Evolutionary conservation across 1,140 invertebrate genomes (phyloP).

Genomic region (Drusus annulatus): DNA sequence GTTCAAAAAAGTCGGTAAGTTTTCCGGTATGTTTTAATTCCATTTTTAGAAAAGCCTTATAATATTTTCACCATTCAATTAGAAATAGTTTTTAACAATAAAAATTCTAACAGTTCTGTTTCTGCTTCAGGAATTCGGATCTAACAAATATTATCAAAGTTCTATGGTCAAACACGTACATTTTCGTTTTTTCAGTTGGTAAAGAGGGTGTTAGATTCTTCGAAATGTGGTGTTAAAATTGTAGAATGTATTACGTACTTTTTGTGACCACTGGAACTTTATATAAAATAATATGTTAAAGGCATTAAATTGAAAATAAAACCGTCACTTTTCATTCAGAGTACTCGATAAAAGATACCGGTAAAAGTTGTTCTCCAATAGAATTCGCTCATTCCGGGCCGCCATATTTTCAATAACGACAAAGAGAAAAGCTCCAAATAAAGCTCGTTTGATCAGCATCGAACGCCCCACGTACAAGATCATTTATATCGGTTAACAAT

Average conservation of each 20-base stretch:
- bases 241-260: background rate
- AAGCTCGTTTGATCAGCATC: constrained; percentile 29
- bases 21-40: no score
- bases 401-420: constrained; percentile 30
- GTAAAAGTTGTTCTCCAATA: background rate
- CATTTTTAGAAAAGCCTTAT: no score
- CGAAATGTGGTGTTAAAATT: no score
- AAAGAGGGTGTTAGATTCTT: no score
- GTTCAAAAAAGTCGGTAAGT: no score
- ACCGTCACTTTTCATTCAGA: constrained; percentile 11
- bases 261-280: background rate
- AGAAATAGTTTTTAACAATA: no score
- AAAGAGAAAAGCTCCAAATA: constrained; percentile 29
- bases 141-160: no score
- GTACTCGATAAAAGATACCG: background rate
- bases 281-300: background rate
- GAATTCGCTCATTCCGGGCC: background rate
- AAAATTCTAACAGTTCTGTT: no score
- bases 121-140: no score
- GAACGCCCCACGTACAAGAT: constrained; percentile 28
- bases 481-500: constrained; percentile 45
- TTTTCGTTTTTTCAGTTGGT: no score
- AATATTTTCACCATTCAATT: no score
- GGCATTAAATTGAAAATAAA: background rate
- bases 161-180: no score